Evolutionary conservation across 2,113 vertebrate species (phyloP).

Genomic region (Gadus chalcogrammus): DNA sequence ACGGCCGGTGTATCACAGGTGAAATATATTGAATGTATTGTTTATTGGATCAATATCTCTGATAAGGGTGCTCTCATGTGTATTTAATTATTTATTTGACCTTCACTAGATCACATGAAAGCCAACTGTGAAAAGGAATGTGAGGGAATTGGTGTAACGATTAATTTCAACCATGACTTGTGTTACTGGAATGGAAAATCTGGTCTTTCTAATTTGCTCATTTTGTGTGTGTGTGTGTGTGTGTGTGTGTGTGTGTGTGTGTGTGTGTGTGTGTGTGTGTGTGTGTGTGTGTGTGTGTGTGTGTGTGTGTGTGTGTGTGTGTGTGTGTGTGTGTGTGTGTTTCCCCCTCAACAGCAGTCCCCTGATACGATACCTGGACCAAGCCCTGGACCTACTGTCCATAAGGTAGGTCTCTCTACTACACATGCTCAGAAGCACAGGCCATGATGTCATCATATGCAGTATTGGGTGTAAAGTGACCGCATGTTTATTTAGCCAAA

Average conservation of each 20-base stretch:
- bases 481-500: conserved; percentile 47
- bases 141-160: neutral
- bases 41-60: too few species aligned
- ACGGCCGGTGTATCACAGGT: too few species aligned
- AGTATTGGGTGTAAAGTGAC: conserved; percentile 18
- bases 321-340: conserved; percentile 14
- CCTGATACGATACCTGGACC: conserved; percentile 76
- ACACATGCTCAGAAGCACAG: conserved; percentile 4
- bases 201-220: conserved; percentile 24
- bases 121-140: neutral
- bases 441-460: conserved; percentile 49
- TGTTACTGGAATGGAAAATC: conserved; percentile 31
- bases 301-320: conserved; percentile 24
- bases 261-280: conserved; percentile 17
- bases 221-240: neutral
- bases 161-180: conserved; percentile 26
- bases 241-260: neutral
- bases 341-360: conserved; percentile 70
- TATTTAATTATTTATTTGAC: too few species aligned
- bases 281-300: conserved; percentile 31
- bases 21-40: too few species aligned
- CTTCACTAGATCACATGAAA: too few species aligned
- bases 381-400: conserved; percentile 59
- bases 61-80: too few species aligned
- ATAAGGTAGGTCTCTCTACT: conserved; percentile 59